Conservation (phyloP, 2,888 invertebrate genomes). For the Drosophila tanythrix region DNA sequence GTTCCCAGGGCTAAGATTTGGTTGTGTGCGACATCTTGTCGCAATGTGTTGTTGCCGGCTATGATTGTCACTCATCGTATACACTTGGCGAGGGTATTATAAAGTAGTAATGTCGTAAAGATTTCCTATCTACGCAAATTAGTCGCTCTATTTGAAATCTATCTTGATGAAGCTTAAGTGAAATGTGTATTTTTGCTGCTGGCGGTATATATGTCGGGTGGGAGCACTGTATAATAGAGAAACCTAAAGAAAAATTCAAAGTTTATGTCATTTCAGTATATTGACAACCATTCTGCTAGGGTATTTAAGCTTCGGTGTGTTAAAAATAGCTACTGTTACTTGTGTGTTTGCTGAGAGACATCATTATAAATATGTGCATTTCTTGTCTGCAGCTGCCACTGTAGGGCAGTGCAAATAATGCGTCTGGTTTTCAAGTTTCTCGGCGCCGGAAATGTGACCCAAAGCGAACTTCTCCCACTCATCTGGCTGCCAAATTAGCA, state of each 20-base stretch:
- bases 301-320: not conserved
- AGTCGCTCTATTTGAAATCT: not conserved
- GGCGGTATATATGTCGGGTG: not conserved
- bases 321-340: not conserved
- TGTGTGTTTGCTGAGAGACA: slow-evolving; percentile 13
- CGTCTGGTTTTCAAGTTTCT: slow-evolving; percentile 57
- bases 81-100: not conserved
- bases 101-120: not conserved
- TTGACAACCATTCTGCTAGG: not conserved
- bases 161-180: not conserved
- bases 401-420: slow-evolving; percentile 70
- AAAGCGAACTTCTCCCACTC: slow-evolving; percentile 30
- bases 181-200: not conserved
- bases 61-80: slow-evolving; percentile 16
- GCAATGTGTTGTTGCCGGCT: slow-evolving; percentile 54
- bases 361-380: slow-evolving; percentile 19
- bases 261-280: not conserved
- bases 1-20: slow-evolving; percentile 35
- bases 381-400: slow-evolving; percentile 53
- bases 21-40: slow-evolving; percentile 49
- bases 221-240: not conserved
- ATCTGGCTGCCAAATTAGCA: slow-evolving; percentile 15
- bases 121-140: not conserved
- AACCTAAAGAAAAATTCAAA: not conserved
- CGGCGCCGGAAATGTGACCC: slow-evolving; percentile 64